Evolutionary conservation across 2,113 vertebrate species (phyloP).

Genomic region (Echinops telfairi): DNA sequence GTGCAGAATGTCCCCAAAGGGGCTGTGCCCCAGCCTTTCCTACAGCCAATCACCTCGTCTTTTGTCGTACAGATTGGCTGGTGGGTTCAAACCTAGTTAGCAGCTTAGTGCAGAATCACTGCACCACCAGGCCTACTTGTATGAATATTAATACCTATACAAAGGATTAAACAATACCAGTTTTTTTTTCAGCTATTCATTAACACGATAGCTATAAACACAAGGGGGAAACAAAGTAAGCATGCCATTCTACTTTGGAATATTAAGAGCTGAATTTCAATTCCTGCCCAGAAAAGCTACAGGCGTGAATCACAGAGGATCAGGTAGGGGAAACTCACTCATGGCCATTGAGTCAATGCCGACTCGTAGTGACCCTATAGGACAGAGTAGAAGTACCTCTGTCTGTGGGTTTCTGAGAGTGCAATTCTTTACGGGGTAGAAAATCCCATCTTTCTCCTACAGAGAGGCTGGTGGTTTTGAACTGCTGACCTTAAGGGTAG

Average conservation of each 20-base stretch:
- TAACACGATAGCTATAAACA: background rate
- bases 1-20: background rate
- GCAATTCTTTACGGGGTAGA: background rate
- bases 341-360: background rate
- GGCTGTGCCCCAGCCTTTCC: background rate
- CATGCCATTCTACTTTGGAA: background rate
- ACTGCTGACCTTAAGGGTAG: background rate
- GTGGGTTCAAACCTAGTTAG: background rate
- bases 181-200: slow-evolving; percentile 27
- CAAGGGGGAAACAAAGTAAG: background rate
- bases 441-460: background rate
- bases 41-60: background rate
- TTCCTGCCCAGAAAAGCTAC: background rate
- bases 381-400: background rate
- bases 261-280: background rate
- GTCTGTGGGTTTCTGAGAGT: background rate
- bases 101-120: background rate
- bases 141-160: background rate
- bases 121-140: background rate
- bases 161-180: background rate
- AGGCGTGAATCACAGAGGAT: background rate
- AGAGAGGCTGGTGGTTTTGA: background rate
- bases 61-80: background rate
- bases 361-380: background rate
- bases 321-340: background rate